Evolutionary conservation across 2,888 invertebrate genomes (phyloP), one percentile per base, ranked within the genome.

Genomic region (Rosalia funebris): DNA sequence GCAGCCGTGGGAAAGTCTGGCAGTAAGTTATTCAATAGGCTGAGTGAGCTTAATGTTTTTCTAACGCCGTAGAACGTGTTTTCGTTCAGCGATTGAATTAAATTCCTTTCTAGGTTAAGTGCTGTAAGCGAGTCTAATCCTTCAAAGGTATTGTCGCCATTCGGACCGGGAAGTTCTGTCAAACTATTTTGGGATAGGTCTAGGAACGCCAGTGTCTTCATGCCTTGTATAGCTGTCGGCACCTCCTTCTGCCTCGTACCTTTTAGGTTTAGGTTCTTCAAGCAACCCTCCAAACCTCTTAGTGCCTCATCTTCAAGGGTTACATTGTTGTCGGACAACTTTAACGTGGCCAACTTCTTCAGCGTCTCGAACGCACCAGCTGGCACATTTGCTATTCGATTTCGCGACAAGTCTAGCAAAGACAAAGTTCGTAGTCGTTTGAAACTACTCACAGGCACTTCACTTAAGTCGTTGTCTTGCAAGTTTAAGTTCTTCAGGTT

Each of bases 161-260:
- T 87, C 0, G 86, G 82, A 0, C 91, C 91, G 0, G 92, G 93
- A 57, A 95, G 82, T 78, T 93, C 92, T 68, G 90, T 85, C 42
- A 96, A 88, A 71, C 92, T 90, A 77, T 96, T 96, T 81, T 95
- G 92, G 0, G 95, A 95, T 57, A 96, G 83, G 82, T 96, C 96
- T 57, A 96, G 83, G 77, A 95, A 96, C 0, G 95, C 95, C 66
- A 96, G 82, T 45, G 90, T 90, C 61, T 85, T 88, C 25, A 96
- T 83, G 3, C 91, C 92, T 63, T 88, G 84, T 14, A 95, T 88
- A 44, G 93, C 90, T 69, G 89, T 89, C 0, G 96, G 95, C 9
- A 96, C 88, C 48, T 84, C 83, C 71, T 90, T 91, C 78, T 93
- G 93, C 54, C 88, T 85, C 0, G 94, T 93, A 20, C 93, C 94